Evolutionary conservation across 2,888 invertebrate species (phyloP).

Genomic region (Sesia bembeciformis): DNA sequence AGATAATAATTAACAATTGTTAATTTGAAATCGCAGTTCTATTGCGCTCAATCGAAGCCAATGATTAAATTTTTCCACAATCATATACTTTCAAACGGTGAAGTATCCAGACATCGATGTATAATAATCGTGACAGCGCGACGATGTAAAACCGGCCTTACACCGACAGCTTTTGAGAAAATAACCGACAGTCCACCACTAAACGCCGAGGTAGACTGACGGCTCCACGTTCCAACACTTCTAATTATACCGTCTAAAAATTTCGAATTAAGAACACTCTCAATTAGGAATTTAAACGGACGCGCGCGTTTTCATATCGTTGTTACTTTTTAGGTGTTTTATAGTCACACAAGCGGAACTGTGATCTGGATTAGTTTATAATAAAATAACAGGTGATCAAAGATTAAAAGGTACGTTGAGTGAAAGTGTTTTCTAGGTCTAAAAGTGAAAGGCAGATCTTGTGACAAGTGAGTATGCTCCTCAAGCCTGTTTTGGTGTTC

Average conservation of each 20-base stretch:
- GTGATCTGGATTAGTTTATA: background rate
- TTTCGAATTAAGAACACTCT: slow-evolving; percentile 1
- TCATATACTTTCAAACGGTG: slow-evolving; percentile 40
- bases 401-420: slow-evolving; percentile 25
- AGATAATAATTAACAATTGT: no score
- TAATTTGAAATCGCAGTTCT: no score
- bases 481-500: background rate
- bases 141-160: slow-evolving; percentile 20
- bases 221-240: slow-evolving; percentile 6
- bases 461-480: slow-evolving; percentile 29
- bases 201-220: slow-evolving; percentile 26
- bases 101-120: slow-evolving; percentile 20
- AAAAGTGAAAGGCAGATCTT: slow-evolving; percentile 59
- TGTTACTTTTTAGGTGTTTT: background rate
- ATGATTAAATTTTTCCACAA: slow-evolving; percentile 31
- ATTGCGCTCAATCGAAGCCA: background rate
- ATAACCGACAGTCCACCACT: slow-evolving; percentile 10
- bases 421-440: slow-evolving; percentile 55
- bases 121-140: slow-evolving; percentile 32
- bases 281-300: background rate
- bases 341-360: background rate
- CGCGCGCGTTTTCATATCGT: background rate
- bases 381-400: slow-evolving; percentile 16
- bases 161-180: slow-evolving; percentile 50
- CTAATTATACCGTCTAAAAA: background rate